Conservation (phyloP, 1,140 invertebrate species). For the Brachionus koreanus region DNA sequence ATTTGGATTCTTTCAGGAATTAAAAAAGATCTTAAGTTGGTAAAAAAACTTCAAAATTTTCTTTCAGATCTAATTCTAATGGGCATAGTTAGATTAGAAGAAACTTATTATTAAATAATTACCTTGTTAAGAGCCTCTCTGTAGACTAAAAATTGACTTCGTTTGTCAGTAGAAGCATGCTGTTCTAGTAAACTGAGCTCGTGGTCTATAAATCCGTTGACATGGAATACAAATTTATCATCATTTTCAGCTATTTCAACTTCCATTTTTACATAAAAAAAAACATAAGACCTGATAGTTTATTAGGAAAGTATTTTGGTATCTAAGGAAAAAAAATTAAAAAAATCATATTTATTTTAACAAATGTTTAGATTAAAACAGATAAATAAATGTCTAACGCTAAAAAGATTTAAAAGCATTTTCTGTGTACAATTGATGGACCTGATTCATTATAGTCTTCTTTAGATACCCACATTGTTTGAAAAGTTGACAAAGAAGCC, state of each 20-base stretch:
- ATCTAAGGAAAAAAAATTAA: not conserved
- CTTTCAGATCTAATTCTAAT: no score
- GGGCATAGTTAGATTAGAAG: not conserved
- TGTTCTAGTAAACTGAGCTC: not conserved
- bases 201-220: not conserved
- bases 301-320: not conserved
- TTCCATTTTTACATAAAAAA: not conserved
- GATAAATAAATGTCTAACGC: constrained; percentile 60
- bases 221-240: not conserved
- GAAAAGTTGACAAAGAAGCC: constrained; percentile 63
- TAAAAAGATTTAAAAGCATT: constrained; percentile 74
- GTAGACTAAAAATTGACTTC: not conserved
- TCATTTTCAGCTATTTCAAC: not conserved
- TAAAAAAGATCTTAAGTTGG: no score
- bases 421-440: constrained; percentile 85
- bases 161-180: not conserved
- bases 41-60: no score
- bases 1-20: no score
- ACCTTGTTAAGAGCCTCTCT: constrained; percentile 18
- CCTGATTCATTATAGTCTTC: constrained; percentile 91
- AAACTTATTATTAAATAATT: not conserved
- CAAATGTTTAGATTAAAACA: constrained; percentile 61
- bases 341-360: not conserved
- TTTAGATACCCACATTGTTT: constrained; percentile 78
- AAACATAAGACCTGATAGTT: not conserved